Conservation (phyloP, 2,113 vertebrate species). For the Siniperca knerii region DNA sequence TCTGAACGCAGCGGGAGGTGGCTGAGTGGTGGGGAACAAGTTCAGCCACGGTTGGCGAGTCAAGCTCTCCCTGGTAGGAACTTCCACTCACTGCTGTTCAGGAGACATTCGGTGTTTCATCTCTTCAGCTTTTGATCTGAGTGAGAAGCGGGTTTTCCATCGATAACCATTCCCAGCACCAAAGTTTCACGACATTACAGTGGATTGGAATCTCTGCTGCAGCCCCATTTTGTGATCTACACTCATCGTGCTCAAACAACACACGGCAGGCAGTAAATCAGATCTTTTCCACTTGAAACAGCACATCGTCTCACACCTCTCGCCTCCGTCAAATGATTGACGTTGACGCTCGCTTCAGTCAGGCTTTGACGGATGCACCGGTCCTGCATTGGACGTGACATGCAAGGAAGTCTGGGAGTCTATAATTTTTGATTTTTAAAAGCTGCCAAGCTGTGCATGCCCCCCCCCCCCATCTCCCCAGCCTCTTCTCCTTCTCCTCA, state of each 20-base stretch:
- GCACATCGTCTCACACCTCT: slow-evolving; percentile 54
- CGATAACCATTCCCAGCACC: background rate
- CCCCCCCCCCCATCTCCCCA: no score
- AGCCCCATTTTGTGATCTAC: slow-evolving; percentile 12
- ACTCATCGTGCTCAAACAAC: slow-evolving; percentile 17
- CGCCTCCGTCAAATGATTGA: slow-evolving; percentile 25
- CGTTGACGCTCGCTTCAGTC: background rate
- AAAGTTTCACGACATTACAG: slow-evolving; percentile 3
- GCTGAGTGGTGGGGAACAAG: background rate
- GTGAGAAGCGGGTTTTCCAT: background rate
- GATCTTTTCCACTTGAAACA: slow-evolving; percentile 59
- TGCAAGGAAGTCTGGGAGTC: slow-evolving; percentile 15
- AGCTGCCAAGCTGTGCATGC: no score
- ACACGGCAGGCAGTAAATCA: slow-evolving; percentile 40
- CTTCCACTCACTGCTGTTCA: background rate
- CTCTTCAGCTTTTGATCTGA: background rate
- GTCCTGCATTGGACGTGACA: slow-evolving; percentile 34
- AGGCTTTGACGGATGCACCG: slow-evolving; percentile 42
- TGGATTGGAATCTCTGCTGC: slow-evolving; percentile 4
- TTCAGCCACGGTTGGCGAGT: background rate
- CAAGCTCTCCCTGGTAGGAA: background rate
- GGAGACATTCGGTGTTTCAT: background rate
- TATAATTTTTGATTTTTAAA: background rate
- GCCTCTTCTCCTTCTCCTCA: no score
- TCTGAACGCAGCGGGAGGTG: background rate